Evolutionary conservation across 2,888 invertebrate genomes (phyloP).

Genomic region (Erebia palarica): DNA sequence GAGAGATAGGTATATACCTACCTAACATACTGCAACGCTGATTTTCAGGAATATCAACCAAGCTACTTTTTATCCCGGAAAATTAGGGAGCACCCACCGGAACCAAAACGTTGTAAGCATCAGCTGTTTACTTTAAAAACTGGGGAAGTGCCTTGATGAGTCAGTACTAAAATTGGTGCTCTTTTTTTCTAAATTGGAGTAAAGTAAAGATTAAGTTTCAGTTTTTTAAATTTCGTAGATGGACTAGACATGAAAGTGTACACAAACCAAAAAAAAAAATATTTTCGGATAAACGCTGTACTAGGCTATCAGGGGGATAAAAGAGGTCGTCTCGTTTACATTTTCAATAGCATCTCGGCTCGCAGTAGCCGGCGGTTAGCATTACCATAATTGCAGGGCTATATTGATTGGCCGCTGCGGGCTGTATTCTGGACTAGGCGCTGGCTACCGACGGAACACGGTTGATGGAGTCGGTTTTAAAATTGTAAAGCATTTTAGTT

Average conservation of each 20-base stretch:
- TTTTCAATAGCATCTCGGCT: slow-evolving; percentile 68
- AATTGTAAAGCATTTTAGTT: slow-evolving; percentile 35
- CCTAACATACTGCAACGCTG: too few species aligned
- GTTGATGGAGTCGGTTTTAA: slow-evolving; percentile 43
- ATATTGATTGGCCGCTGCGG: slow-evolving; percentile 75
- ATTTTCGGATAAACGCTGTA: slow-evolving; percentile 39
- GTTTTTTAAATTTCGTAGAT: too few species aligned
- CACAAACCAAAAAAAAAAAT: slow-evolving; percentile 15
- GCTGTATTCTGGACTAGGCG: slow-evolving; percentile 47
- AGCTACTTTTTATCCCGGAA: too few species aligned
- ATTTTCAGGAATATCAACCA: too few species aligned
- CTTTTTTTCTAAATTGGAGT: too few species aligned
- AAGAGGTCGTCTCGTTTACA: slow-evolving; percentile 66
- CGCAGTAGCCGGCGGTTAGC: slow-evolving; percentile 63
- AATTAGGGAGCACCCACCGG: too few species aligned
- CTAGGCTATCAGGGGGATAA: slow-evolving; percentile 56
- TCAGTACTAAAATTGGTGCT: too few species aligned
- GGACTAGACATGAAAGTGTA: neutral
- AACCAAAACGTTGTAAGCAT: too few species aligned
- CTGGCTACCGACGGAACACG: slow-evolving; percentile 48
- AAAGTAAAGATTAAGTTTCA: too few species aligned
- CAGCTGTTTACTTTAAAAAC: too few species aligned
- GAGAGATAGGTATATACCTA: too few species aligned
- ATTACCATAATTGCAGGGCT: slow-evolving; percentile 79
- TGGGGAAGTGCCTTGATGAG: too few species aligned